Percentiles rank a stretch among this genome's conserved stretches.
Evolutionary conservation across 2,113 vertebrate genomes (phyloP).

Genomic region (Colistium nudipinnis): DNA sequence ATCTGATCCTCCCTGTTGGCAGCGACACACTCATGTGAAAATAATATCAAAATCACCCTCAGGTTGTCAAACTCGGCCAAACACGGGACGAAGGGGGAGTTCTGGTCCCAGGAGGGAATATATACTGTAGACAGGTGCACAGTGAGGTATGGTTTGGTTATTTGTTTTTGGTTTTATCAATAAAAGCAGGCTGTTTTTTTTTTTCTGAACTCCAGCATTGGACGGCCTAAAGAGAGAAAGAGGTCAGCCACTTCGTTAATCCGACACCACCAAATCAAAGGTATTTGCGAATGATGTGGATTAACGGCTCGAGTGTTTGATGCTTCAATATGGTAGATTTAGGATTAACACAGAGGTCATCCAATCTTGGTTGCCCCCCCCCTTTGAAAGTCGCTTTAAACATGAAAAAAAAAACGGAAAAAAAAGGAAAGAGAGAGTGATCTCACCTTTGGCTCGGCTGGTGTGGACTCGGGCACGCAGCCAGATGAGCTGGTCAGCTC

Average conservation of each 20-base stretch:
- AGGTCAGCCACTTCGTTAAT: too few relatives aligned
- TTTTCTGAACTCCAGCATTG: not conserved
- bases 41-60: slow-evolving; percentile 51
- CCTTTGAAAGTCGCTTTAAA: not conserved
- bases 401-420: slow-evolving; percentile 16
- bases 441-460: slow-evolving; percentile 98
- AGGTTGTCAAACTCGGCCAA: slow-evolving; percentile 44
- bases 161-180: not conserved
- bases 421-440: slow-evolving; percentile 23
- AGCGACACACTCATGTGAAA: slow-evolving; percentile 37
- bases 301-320: slow-evolving; percentile 31
- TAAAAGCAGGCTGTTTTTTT: not conserved
- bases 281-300: slow-evolving; percentile 16
- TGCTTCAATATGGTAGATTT: not conserved
- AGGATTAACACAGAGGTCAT: slow-evolving; percentile 42
- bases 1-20: slow-evolving; percentile 55
- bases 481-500: slow-evolving; percentile 92
- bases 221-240: not conserved
- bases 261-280: not conserved
- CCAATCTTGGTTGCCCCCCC: not conserved
- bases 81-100: slow-evolving; percentile 11
- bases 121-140: not conserved
- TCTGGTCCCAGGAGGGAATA: slow-evolving; percentile 1
- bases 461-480: slow-evolving; percentile 96
- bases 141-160: not conserved